Base-by-base conservation (phyloP, 2,113 vertebrate species). In the Ardeotis arabs region DNA sequence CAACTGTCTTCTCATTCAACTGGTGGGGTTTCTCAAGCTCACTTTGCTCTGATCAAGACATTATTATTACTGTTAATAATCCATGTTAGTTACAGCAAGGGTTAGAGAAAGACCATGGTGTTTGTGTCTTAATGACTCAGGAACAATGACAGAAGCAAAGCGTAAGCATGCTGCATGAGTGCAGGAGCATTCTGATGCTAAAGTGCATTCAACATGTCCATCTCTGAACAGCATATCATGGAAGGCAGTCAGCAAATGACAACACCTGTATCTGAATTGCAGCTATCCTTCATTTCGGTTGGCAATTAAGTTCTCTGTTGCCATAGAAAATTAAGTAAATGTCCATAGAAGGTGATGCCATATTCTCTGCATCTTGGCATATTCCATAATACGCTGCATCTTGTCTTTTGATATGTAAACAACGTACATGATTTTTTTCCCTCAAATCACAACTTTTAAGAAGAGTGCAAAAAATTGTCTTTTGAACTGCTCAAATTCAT, bases 401-500 rank as follows among this genome's bases (percentile, higher is more conserved):
- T 94, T 94, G 95, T 92, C 86, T 96, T 97, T 94, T 95, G 93
- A 89, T 94, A 90, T 94, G 97, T 97, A 97, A 97, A 97, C 95
- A 94, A 92, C 75, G 82, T 67, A 93, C 94, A 59, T 95, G 90
- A 90, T 82, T 80, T 84, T 95, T 93, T 72, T 72, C 89, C 67
- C 81, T 96, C 88, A 94, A 97, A 96, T 44, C 68, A 86, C 73
- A 93, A 84, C 70, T 87, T 95, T 92, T 91, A 95, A 62, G 80
- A 93, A 96, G 89, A 93, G 84, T 93, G 84, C 73, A 84, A 88
- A 97, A 83, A 90, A 12, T 0, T 37, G 29, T 58, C 58, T 91
- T 95, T 96, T 83, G 74, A 94, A 93, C 44, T 84, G 79, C 72
- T 95, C 73, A 74, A 96, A 89, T 77, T 93, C 86, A 92, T 95